These are phyloP conservation scores for Neotoma lepida DNA, from an alignment of 2,113 vertebrate species.

Conservation along the genomic window DNA sequence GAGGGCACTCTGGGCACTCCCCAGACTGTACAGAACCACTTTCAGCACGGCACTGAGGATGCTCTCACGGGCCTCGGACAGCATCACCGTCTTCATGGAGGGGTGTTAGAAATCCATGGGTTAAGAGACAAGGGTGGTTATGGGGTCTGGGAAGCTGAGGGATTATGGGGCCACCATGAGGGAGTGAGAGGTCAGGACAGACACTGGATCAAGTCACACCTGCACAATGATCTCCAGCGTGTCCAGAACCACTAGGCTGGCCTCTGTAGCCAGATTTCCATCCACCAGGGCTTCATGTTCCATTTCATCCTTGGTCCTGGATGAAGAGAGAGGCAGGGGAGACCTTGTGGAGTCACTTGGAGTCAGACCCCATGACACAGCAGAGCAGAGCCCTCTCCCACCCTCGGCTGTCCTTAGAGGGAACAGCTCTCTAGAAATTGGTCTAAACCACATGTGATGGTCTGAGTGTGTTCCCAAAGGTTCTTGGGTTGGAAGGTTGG, in stretches of 20 bases:
- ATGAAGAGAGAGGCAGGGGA: background rate
- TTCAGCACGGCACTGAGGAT: slow-evolving; percentile 90
- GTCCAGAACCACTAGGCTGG: slow-evolving; percentile 91
- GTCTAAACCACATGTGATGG: background rate
- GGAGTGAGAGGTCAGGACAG: background rate
- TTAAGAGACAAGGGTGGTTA: background rate
- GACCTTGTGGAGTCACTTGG: background rate
- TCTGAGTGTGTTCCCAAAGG: background rate
- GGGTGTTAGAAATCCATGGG: background rate
- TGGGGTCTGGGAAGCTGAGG: background rate
- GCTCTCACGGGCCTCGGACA: slow-evolving; percentile 93
- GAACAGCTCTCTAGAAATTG: background rate
- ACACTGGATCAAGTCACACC: slow-evolving; percentile 81
- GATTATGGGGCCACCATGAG: background rate
- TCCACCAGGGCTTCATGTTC: slow-evolving; percentile 94
- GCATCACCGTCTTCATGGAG: slow-evolving; percentile 88
- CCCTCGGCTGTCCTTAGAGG: background rate
- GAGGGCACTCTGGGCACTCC: slow-evolving; percentile 92
- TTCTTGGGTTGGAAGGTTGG: background rate
- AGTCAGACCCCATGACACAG: rapidly evolving
- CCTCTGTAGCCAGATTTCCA: slow-evolving; percentile 93
- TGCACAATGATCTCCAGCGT: slow-evolving; percentile 94
- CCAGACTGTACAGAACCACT: slow-evolving; percentile 93
- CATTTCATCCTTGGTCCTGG: slow-evolving; percentile 91
- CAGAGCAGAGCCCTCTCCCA: too few species aligned